Base-by-base conservation (phyloP, 1,140 invertebrate species). In the silkworm (Bombyx mori) region DNA sequence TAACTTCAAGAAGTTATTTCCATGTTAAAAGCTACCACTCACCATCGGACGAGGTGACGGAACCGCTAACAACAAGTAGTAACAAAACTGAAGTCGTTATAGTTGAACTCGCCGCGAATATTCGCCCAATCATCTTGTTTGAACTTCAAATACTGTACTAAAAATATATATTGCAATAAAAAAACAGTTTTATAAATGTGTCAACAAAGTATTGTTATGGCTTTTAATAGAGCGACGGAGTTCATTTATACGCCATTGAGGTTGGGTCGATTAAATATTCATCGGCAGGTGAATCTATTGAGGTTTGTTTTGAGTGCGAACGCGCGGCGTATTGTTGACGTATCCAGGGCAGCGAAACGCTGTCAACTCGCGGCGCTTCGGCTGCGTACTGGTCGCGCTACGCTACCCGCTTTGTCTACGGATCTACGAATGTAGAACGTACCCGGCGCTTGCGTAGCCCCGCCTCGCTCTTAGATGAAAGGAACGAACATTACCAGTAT, bases 401-500 rank as follows among this genome's bases (percentile, higher is more conserved):
- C 64, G 65, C 59, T 58, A 66, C 66, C 65, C 64, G 79, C 81
- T 84, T 83, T 86, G 81, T 84, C 80, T 80, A 77, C 71, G 69
- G 76, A 60, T 57, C 68, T 72, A 73, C 73, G 67, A 62, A 68
- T 71, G 68, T 63, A 5, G 26, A 35, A 35, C 26, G 26, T 35
- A 35, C 26, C 26, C 26, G 66, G 83, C 84, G 84, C 84, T 79
- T 81, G 84, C 84, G 84, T 87, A 81, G 78, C 77, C 69, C 82
- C 81, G 75, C 80, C 80, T 78, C 78, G 69, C 69, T 71, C 71
- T 77, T 75, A 70, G 75, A 82, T 82, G 79, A 86, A 85, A 86
- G 81, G 79, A 84, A 79, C 71, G 81, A 83, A 85, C 84, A 85
- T 85, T 85, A 80, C 79, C 81, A 87, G 84, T 87, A 87, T 87